Evolutionary conservation across 2,113 vertebrate genomes (phyloP).

Genomic region (Tyrannus savana): DNA sequence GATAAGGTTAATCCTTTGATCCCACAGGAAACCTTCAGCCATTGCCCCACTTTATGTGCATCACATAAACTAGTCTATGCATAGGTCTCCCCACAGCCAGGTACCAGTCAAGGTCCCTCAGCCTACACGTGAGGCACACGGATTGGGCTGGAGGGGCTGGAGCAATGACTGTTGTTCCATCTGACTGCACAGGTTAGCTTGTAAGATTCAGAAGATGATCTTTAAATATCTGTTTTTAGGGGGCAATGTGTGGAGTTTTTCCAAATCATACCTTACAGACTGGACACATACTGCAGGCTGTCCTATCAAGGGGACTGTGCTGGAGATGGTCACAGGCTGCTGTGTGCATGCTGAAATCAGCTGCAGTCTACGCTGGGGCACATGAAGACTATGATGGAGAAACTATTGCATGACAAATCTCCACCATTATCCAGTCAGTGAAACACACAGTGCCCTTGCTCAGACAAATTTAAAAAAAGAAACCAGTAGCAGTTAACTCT

Average conservation of each 20-base stretch:
- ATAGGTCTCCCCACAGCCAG: not conserved
- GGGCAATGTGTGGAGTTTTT: accelerated
- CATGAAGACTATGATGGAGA: not conserved
- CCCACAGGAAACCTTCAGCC: not conserved
- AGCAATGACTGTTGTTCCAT: not conserved
- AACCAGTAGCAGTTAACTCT: accelerated
- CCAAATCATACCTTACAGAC: not conserved
- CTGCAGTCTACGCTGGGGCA: not conserved
- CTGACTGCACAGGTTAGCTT: not conserved
- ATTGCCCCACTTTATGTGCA: not conserved
- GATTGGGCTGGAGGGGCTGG: not conserved
- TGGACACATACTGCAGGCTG: not conserved
- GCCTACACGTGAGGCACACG: accelerated
- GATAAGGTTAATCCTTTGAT: not conserved
- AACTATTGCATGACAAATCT: not conserved
- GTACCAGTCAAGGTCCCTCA: accelerated
- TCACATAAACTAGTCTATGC: not conserved
- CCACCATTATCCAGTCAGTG: not conserved
- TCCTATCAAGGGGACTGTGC: not conserved
- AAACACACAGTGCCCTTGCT: not conserved
- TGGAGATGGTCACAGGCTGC: not conserved
- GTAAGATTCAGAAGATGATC: not conserved
- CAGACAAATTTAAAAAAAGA: not conserved
- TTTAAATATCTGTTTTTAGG: not conserved
- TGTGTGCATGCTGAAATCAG: not conserved